phyloP scores from a whole-genome alignment of 2,113 vertebrate genomes.

The Daboia siamensis region DNA sequence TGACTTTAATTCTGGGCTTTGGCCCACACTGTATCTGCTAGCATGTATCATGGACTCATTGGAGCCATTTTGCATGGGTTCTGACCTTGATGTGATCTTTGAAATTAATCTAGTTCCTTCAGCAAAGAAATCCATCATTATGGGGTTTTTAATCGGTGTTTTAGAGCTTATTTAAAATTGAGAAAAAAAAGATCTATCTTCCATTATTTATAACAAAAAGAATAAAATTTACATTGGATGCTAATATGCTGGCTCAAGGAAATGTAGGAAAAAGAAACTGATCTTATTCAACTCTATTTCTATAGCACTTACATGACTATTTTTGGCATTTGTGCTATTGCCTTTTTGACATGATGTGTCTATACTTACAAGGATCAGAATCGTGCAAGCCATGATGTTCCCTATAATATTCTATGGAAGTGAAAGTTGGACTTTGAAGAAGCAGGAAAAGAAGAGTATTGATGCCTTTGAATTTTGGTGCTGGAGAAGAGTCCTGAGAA shows the following conservation, averaged over 20 bases:
- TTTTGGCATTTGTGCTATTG: background rate
- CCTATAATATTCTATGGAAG: background rate
- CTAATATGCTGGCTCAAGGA: background rate
- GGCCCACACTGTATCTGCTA: background rate
- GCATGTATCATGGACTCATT: slow-evolving; percentile 19
- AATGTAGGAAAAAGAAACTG: background rate
- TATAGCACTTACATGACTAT: background rate
- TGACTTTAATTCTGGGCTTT: background rate
- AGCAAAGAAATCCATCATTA: slow-evolving; percentile 28
- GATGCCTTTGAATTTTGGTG: background rate
- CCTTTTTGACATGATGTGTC: background rate
- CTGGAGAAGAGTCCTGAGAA: background rate
- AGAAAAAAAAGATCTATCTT: background rate
- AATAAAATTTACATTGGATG: background rate
- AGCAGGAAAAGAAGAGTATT: background rate
- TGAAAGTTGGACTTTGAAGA: background rate
- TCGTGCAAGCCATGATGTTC: background rate
- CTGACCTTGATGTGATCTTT: slow-evolving; percentile 47
- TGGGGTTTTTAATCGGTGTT: background rate
- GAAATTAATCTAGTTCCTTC: slow-evolving; percentile 39
- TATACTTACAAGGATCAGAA: background rate
- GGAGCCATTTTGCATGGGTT: slow-evolving; percentile 35
- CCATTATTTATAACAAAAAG: background rate
- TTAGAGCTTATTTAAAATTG: slow-evolving; percentile 17
- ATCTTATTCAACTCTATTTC: background rate